phyloP scores from a whole-genome alignment of 2,888 invertebrate genomes.

The Dynastes maya region DNA sequence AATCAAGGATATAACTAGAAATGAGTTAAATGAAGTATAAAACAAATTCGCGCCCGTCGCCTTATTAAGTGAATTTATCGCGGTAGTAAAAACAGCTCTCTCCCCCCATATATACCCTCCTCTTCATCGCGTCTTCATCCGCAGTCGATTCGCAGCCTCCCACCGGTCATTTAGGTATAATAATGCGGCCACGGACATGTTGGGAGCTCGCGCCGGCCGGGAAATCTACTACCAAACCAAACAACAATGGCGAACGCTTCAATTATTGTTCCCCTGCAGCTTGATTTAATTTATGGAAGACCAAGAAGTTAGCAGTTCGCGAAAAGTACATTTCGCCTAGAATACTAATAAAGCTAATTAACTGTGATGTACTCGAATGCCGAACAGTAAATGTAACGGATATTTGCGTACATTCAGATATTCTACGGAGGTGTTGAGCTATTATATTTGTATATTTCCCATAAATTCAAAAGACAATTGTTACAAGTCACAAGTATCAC shows the following conservation, averaged over 20 bases:
- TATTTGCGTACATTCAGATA: background rate
- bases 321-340: slow-evolving; percentile 6
- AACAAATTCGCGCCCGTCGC: slow-evolving; percentile 45
- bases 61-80: slow-evolving; percentile 47
- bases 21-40: slow-evolving; percentile 50
- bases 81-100: slow-evolving; percentile 16
- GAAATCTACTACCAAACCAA: slow-evolving; percentile 13
- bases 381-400: background rate
- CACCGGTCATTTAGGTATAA: slow-evolving; percentile 23
- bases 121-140: background rate
- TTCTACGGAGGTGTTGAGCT: background rate
- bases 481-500: too few relatives aligned
- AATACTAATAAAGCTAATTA: slow-evolving; percentile 25
- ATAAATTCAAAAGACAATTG: too few relatives aligned
- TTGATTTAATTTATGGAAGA: slow-evolving; percentile 26
- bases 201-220: background rate
- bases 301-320: slow-evolving; percentile 13
- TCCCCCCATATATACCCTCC: background rate
- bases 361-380: background rate
- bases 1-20: slow-evolving; percentile 48
- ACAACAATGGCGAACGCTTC: slow-evolving; percentile 22
- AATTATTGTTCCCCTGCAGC: slow-evolving; percentile 27
- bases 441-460: too few relatives aligned
- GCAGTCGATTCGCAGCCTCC: background rate
- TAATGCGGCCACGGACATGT: slow-evolving; percentile 3